Evolutionary conservation across 2,888 invertebrate genomes (phyloP).

Genomic region (Agapostemon virescens): DNA sequence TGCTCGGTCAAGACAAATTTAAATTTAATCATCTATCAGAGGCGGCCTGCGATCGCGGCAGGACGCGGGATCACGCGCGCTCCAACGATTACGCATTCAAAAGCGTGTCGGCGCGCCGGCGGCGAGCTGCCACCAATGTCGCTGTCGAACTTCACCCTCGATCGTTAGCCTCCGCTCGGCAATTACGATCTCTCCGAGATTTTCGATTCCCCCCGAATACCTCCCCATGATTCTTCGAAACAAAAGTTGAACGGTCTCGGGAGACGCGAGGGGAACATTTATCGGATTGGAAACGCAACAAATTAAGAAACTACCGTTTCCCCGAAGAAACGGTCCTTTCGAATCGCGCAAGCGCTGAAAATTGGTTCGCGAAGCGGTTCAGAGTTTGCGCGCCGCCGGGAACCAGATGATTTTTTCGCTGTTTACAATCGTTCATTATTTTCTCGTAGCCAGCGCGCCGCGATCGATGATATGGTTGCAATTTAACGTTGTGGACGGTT

Average conservation of each 20-base stretch:
- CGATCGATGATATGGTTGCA: constrained; percentile 20
- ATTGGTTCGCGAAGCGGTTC: background rate
- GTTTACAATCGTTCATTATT: background rate
- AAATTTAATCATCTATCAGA: constrained; percentile 63
- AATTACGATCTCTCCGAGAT: background rate
- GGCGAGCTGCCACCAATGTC: constrained; percentile 3
- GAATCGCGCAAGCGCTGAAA: background rate
- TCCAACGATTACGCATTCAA: constrained; percentile 58
- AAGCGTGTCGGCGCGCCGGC: constrained; percentile 31
- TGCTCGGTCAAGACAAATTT: constrained; percentile 59
- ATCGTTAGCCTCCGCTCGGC: constrained; percentile 63
- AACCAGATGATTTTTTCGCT: background rate
- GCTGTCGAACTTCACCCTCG: constrained; percentile 48
- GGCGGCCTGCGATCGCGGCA: constrained; percentile 12
- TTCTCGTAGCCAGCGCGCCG: background rate
- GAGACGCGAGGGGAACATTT: background rate
- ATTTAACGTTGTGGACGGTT: constrained; percentile 5
- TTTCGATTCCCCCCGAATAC: background rate
- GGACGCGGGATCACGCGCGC: constrained; percentile 44
- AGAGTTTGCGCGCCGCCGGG: background rate
- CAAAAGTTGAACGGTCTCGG: background rate
- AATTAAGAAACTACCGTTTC: background rate
- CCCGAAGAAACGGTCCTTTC: background rate
- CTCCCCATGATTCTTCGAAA: background rate
- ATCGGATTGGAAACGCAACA: background rate